These are phyloP conservation scores for Physeter macrocephalus DNA, from an alignment of 2,113 vertebrate species.

Conservation along the genomic window DNA sequence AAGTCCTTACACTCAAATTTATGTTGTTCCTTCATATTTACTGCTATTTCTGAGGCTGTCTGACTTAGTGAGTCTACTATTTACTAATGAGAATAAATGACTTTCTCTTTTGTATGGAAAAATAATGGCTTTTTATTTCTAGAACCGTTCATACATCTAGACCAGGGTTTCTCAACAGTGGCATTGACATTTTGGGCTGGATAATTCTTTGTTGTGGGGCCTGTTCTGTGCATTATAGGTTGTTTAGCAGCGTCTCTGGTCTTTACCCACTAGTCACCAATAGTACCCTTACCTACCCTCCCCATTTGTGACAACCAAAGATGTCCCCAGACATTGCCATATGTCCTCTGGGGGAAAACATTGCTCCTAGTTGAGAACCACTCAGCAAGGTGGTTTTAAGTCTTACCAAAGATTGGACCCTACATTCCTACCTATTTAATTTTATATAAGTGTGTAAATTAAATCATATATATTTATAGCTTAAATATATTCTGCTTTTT, in stretches of 20 bases:
- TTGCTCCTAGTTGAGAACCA: neutral
- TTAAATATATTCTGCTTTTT: neutral
- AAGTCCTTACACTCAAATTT: neutral
- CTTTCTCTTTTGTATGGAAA: neutral
- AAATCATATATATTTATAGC: neutral
- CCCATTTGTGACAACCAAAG: neutral
- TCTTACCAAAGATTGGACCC: neutral
- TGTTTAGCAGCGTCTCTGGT: neutral
- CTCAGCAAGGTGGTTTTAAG: neutral
- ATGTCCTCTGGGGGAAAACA: neutral
- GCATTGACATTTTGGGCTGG: neutral
- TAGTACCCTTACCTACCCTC: neutral
- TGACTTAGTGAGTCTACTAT: neutral
- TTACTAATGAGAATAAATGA: neutral
- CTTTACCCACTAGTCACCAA: neutral
- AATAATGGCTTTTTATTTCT: neutral
- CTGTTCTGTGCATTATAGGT: neutral
- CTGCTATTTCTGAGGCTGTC: neutral
- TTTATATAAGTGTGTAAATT: neutral
- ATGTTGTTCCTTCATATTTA: neutral
- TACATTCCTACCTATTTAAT: neutral
- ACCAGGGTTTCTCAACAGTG: neutral
- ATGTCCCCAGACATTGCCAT: neutral
- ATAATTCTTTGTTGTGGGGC: neutral
- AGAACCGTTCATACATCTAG: neutral